Evolutionary conservation across 2,888 invertebrate genomes (phyloP).

Genomic region (Diploptera punctata): DNA sequence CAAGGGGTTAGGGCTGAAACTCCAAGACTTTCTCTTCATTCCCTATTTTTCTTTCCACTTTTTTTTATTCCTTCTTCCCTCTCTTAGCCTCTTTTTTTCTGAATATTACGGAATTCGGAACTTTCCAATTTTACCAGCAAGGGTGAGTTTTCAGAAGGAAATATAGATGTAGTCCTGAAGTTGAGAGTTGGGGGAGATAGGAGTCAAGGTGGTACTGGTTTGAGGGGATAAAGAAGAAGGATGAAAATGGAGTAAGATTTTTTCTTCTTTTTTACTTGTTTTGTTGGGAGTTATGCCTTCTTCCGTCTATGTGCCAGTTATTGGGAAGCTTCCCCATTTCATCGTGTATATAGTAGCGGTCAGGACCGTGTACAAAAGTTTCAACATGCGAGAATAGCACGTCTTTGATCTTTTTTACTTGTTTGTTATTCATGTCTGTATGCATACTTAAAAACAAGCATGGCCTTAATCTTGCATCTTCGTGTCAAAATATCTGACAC

Average conservation of each 20-base stretch:
- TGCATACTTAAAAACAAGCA: too few relatives aligned
- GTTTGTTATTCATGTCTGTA: too few relatives aligned
- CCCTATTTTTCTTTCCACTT: background rate
- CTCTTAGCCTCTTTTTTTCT: constrained; percentile 25
- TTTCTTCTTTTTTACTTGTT: constrained; percentile 5
- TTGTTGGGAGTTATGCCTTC: background rate
- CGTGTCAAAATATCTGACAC: too few relatives aligned
- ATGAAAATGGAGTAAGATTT: constrained; percentile 17
- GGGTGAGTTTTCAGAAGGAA: constrained; percentile 32
- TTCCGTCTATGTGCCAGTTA: background rate
- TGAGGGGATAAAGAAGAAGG: constrained; percentile 5
- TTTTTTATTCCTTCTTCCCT: constrained; percentile 30
- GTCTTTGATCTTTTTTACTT: too few relatives aligned
- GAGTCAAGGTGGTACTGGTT: constrained; percentile 15
- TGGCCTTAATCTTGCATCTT: too few relatives aligned
- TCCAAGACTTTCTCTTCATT: constrained; percentile 31
- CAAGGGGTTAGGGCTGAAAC: constrained; percentile 21
- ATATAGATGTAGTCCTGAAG: constrained; percentile 35
- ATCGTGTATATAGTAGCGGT: background rate
- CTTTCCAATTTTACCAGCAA: constrained; percentile 41
- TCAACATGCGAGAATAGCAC: background rate
- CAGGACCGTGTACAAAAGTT: background rate
- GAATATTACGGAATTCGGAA: constrained; percentile 42
- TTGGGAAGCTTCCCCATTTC: background rate
- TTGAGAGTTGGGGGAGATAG: background rate